phyloP scores from a whole-genome alignment of 2,113 vertebrate genomes.

The Campylomormyrus tamandua region DNA sequence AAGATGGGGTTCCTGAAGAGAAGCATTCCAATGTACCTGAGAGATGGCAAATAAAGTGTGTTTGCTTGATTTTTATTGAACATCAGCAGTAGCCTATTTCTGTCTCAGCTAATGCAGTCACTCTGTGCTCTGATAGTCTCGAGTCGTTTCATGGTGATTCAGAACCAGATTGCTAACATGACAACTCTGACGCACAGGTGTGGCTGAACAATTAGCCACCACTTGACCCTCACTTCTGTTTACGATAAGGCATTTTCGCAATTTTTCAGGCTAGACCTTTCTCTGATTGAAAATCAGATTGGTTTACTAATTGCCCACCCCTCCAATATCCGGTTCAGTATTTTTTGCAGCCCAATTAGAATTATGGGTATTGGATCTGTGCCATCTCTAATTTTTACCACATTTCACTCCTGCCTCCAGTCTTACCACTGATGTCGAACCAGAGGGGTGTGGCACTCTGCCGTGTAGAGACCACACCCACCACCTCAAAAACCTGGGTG shows the following conservation, averaged over 20 bases:
- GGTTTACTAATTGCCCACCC: neutral
- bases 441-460: constrained; percentile 80
- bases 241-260: no score
- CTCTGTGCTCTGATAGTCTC: neutral
- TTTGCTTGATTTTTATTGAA: neutral
- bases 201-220: no score
- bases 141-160: no score
- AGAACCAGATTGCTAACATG: no score
- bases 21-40: no score
- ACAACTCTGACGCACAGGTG: no score
- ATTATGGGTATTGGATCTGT: neutral
- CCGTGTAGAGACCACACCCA: constrained; percentile 81
- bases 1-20: no score
- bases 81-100: neutral
- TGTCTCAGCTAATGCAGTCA: neutral
- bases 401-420: neutral
- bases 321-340: no score
- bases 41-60: neutral
- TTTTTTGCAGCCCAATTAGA: neutral
- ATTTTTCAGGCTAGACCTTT: neutral
- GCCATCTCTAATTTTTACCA: neutral
- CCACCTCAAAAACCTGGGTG: constrained; percentile 79
- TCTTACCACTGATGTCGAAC: constrained; percentile 89
- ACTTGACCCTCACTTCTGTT: no score
- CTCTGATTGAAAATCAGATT: neutral